These are phyloP conservation scores for Catocala fraxini DNA, from an alignment of 2,888 invertebrate genomes.

Conservation along the genomic window DNA sequence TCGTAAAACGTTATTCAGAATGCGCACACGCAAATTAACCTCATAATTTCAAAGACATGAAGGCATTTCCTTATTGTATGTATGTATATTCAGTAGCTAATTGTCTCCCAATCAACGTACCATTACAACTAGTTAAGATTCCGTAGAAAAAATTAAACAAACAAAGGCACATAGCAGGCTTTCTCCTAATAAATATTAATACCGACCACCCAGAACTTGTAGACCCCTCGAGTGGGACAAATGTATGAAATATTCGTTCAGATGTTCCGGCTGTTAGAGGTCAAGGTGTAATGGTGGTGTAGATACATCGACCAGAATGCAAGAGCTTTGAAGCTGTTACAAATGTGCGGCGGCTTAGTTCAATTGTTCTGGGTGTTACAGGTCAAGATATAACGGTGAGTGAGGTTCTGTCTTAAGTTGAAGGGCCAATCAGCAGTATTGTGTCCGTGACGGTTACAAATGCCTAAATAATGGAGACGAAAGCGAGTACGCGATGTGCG, in stretches of 20 bases:
- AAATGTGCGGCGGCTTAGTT: constrained; percentile 23
- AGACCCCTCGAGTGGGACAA: constrained; percentile 29
- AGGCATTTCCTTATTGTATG: constrained; percentile 1
- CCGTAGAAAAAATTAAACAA: constrained; percentile 39
- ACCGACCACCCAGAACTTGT: constrained; percentile 31
- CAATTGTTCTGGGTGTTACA: constrained; percentile 29
- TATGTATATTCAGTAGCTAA: constrained; percentile 24
- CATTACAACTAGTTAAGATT: constrained; percentile 31
- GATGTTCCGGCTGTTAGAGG: constrained; percentile 36
- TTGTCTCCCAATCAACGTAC: constrained; percentile 30
- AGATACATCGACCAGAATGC: constrained; percentile 24
- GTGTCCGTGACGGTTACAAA: constrained; percentile 72
- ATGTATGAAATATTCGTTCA: constrained; percentile 19
- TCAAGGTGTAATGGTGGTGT: constrained; percentile 48
- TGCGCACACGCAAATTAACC: neutral
- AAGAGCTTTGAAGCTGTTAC: constrained; percentile 25
- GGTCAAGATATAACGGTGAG: constrained; percentile 56
- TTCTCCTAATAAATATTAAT: constrained; percentile 79
- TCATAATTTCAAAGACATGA: neutral
- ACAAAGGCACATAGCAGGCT: constrained; percentile 54
- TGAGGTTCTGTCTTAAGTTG: constrained; percentile 51
- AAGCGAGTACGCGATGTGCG: constrained; percentile 47
- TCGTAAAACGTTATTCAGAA: neutral
- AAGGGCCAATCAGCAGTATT: constrained; percentile 75
- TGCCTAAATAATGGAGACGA: constrained; percentile 70